Evolutionary conservation across 2,797 vertebrate genomes (phyloP).

Genomic region (Urocyon cinereoargenteus): DNA sequence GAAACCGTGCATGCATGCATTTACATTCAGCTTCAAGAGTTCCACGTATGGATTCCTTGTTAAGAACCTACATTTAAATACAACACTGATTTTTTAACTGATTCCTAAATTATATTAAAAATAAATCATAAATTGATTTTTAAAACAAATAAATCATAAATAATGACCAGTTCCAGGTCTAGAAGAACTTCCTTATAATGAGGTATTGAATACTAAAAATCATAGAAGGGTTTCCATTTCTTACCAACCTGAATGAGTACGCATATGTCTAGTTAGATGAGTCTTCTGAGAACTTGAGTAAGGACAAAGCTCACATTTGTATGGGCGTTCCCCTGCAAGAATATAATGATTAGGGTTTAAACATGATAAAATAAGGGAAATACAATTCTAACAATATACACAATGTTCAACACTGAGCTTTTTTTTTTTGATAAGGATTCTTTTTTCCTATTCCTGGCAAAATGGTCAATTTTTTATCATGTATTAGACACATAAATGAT

Average conservation of each 20-base stretch:
- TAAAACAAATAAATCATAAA: constrained; percentile 10
- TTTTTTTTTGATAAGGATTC: neutral
- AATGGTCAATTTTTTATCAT: neutral
- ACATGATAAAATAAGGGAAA: constrained; percentile 27
- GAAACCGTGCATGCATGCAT: neutral
- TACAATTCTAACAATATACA: constrained; percentile 3
- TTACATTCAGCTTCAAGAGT: neutral
- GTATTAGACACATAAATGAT: neutral
- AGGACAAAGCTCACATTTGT: constrained; percentile 96
- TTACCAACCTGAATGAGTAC: constrained; percentile 97
- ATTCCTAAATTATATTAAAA: constrained; percentile 35
- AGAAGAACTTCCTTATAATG: constrained; percentile 15
- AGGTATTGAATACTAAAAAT: constrained; percentile 3
- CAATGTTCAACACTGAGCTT: neutral
- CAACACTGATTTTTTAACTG: neutral
- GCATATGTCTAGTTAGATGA: constrained; percentile 98
- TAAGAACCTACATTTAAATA: neutral
- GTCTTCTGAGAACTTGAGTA: constrained; percentile 99
- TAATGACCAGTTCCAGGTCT: neutral
- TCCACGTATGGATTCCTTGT: neutral
- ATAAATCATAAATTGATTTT: neutral
- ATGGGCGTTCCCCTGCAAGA: constrained; percentile 95
- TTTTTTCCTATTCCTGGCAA: neutral
- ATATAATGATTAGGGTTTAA: constrained; percentile 59
- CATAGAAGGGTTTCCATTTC: neutral